Evolutionary conservation across 2,113 vertebrate species (phyloP).

Genomic region (Phalacrocorax brasilianus): DNA sequence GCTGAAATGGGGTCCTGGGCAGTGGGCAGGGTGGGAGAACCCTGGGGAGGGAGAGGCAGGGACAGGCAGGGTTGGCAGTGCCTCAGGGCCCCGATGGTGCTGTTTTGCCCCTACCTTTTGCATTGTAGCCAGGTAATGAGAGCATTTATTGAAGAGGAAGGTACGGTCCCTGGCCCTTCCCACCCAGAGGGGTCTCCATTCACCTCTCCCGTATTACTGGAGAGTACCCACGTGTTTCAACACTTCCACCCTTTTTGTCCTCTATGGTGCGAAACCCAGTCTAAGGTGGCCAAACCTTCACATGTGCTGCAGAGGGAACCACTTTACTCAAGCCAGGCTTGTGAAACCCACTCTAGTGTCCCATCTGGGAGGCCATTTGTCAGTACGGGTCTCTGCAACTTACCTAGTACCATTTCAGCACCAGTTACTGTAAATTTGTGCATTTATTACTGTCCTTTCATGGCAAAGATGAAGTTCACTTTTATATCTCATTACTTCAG

Average conservation of each 20-base stretch:
- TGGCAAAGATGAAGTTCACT: neutral
- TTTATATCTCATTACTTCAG: neutral
- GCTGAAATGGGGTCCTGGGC: neutral
- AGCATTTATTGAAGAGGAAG: neutral
- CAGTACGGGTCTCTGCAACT: rapidly evolving
- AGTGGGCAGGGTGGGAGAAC: neutral
- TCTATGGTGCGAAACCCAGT: neutral
- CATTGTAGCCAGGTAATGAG: neutral
- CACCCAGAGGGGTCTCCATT: neutral
- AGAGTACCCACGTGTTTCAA: neutral
- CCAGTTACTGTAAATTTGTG: neutral
- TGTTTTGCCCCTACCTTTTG: neutral
- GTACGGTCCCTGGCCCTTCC: rapidly evolving
- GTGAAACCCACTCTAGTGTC: neutral
- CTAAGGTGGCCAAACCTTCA: neutral
- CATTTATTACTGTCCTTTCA: neutral
- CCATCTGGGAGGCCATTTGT: neutral
- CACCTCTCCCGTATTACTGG: neutral
- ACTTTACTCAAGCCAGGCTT: neutral
- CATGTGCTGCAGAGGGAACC: neutral
- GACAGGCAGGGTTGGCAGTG: rapidly evolving
- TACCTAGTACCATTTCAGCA: neutral
- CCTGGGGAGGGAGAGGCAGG: rapidly evolving
- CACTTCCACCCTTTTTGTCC: neutral
- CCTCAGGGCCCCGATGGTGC: rapidly evolving